phyloP scores from a whole-genome alignment of 2,888 invertebrate species.

The Diadromus collaris region DNA sequence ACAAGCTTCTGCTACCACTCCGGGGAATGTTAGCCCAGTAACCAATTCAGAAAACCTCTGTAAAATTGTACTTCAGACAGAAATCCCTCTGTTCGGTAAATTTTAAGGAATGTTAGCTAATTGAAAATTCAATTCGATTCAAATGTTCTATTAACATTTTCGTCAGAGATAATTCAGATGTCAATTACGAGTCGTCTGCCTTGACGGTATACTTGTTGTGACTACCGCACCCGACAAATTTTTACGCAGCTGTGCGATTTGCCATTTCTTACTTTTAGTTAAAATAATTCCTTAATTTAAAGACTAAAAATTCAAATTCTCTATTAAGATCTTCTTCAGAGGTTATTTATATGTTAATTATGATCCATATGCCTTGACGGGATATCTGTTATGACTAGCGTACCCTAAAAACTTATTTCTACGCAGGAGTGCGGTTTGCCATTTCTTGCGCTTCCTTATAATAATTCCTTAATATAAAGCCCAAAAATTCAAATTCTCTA shows the following conservation, averaged over 20 bases:
- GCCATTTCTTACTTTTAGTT: neutral
- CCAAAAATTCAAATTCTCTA: constrained; percentile 9
- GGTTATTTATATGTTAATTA: neutral
- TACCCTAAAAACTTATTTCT: neutral
- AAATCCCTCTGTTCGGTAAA: neutral
- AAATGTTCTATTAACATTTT: constrained; percentile 12
- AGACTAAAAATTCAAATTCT: constrained; percentile 1
- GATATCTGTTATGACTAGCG: too few species aligned
- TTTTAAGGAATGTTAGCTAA: neutral
- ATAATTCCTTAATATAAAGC: neutral
- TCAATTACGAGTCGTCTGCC: neutral
- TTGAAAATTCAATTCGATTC: constrained; percentile 6
- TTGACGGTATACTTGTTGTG: neutral
- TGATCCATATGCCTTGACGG: neutral
- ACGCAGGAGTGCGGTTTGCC: neutral
- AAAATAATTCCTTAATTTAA: neutral
- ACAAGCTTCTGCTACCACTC: constrained; percentile 53
- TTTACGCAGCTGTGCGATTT: neutral
- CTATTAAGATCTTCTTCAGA: neutral
- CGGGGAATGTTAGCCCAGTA: constrained; percentile 40
- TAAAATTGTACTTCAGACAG: constrained; percentile 7
- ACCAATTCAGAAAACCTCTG: constrained; percentile 30
- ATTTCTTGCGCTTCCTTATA: neutral
- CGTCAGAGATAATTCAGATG: neutral
- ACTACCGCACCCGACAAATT: neutral